phyloP scores from a whole-genome alignment of 2,888 invertebrate genomes.

The Entomobrya proxima region DNA sequence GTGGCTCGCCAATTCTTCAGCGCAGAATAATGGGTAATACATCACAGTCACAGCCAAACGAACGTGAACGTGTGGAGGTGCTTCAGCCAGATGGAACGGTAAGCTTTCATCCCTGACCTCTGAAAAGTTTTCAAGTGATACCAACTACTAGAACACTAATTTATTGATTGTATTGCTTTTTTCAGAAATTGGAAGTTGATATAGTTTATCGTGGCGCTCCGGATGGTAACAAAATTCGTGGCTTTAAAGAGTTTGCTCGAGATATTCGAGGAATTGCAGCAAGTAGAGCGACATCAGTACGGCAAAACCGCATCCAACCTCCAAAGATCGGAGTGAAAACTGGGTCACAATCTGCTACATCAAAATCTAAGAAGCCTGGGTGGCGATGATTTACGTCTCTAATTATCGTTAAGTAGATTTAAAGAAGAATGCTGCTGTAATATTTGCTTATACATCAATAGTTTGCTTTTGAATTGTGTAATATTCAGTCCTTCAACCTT shows the following conservation, averaged over 20 bases:
- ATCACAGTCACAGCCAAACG: too few relatives aligned
- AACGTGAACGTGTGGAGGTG: slow-evolving; percentile 54
- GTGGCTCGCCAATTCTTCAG: slow-evolving; percentile 68
- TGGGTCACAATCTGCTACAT: not conserved
- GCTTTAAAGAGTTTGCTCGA: slow-evolving; percentile 65
- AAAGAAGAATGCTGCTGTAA: too few relatives aligned
- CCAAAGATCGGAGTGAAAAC: slow-evolving; percentile 41
- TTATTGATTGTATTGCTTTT: not conserved
- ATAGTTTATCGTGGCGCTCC: slow-evolving; percentile 55
- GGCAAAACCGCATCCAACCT: slow-evolving; percentile 45
- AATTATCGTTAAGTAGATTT: too few relatives aligned
- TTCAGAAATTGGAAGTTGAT: slow-evolving; percentile 69
- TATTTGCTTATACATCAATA: too few relatives aligned
- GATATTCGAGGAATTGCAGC: slow-evolving; percentile 67
- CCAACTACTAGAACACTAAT: too few relatives aligned
- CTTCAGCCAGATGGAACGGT: slow-evolving; percentile 60
- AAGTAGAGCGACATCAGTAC: slow-evolving; percentile 58
- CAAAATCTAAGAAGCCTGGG: slow-evolving; percentile 46
- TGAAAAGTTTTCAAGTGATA: not conserved
- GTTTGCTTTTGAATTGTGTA: too few relatives aligned
- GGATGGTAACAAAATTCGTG: slow-evolving; percentile 47
- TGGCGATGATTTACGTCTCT: slow-evolving; percentile 39
- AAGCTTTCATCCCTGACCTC: not conserved
- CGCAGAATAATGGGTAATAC: slow-evolving; percentile 2
- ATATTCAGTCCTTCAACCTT: too few relatives aligned